Conservation (phyloP, 2,888 invertebrate genomes). For the Germaria angustata region DNA sequence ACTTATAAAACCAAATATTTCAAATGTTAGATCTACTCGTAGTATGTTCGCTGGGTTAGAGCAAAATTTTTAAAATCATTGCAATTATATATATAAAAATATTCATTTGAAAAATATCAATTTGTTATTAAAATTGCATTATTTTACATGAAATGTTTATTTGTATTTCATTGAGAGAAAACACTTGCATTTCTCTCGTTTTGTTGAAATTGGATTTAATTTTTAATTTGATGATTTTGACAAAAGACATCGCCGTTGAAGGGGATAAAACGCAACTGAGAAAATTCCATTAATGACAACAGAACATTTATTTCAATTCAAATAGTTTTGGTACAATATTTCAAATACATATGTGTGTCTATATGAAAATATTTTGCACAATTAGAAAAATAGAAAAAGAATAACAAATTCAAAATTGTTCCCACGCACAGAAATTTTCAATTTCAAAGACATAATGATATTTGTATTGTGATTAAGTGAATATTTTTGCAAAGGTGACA, state of each 20-base stretch:
- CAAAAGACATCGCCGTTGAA: neutral
- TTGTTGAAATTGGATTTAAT: neutral
- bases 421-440: slow-evolving; percentile 11
- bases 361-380: no score
- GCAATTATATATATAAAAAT: no score
- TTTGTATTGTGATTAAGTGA: neutral
- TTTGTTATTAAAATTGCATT: slow-evolving; percentile 45
- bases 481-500: neutral
- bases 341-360: neutral
- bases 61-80: no score
- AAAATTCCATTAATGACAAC: neutral
- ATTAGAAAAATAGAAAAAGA: neutral
- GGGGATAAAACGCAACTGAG: slow-evolving; percentile 9
- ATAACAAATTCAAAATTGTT: neutral
- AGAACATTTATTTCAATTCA: slow-evolving; percentile 21
- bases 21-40: no score
- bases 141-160: slow-evolving; percentile 53
- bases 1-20: no score
- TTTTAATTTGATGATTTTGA: slow-evolving; percentile 21
- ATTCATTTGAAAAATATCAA: no score
- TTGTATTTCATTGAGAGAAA: slow-evolving; percentile 17
- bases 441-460: neutral
- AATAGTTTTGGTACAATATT: slow-evolving; percentile 7
- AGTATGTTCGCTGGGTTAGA: no score
- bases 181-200: neutral